Evolutionary conservation across 2,888 invertebrate species (phyloP).

Genomic region (Drosophila rubida): DNA sequence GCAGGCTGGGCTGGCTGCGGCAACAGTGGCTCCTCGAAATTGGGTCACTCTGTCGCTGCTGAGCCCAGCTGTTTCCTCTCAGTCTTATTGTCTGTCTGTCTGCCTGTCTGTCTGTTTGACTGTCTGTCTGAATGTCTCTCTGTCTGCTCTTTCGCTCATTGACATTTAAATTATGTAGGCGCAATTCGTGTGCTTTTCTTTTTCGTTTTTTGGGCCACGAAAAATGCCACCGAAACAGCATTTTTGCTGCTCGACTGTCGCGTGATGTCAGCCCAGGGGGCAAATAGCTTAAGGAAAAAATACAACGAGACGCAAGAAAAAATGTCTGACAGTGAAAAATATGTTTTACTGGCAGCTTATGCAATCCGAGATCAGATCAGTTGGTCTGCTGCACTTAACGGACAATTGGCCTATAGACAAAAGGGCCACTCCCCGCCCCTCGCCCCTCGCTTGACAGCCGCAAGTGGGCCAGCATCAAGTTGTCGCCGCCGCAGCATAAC

Average conservation of each 20-base stretch:
- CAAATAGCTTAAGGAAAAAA: conserved; percentile 38
- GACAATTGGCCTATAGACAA: conserved; percentile 64
- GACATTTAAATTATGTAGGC: conserved; percentile 73
- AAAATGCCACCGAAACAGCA: conserved; percentile 71
- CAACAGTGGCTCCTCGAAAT: conserved; percentile 30
- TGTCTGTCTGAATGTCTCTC: conserved; percentile 32
- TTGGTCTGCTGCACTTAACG: conserved; percentile 46
- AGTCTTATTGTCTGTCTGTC: conserved; percentile 2
- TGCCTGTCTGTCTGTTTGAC: conserved; percentile 28
- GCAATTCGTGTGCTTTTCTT: conserved; percentile 49
- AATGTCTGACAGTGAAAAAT: conserved; percentile 73
- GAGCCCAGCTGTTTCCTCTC: conserved; percentile 41
- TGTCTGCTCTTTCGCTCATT: conserved; percentile 60
- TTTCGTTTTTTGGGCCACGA: conserved; percentile 45
- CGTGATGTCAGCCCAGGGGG: conserved; percentile 67
- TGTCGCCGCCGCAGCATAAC: conserved; percentile 48
- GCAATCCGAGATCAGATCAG: conserved; percentile 52
- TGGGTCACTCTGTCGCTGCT: conserved; percentile 32
- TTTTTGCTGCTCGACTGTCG: conserved; percentile 51
- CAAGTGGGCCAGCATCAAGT: conserved; percentile 49
- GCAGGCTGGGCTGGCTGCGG: conserved; percentile 32
- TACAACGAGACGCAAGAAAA: conserved; percentile 3
- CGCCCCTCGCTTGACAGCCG: conserved; percentile 38
- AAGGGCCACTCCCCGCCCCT: conserved; percentile 42
- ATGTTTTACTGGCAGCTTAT: conserved; percentile 56